phyloP scores from a whole-genome alignment of 2,888 invertebrate species.

The Morpho achilles region DNA sequence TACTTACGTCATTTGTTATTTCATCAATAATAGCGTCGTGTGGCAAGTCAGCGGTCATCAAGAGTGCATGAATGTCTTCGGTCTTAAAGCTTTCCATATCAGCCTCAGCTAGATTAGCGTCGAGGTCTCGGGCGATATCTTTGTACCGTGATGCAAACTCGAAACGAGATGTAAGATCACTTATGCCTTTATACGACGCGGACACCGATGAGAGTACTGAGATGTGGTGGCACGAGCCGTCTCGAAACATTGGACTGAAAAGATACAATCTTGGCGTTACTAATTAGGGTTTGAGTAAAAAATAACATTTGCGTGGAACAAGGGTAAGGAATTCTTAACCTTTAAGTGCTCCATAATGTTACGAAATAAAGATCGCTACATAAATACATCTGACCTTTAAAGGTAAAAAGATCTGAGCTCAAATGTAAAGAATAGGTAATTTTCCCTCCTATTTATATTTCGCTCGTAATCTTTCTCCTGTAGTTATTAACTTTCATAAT shows the following conservation, averaged over 20 bases:
- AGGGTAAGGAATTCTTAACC: slow-evolving; percentile 5
- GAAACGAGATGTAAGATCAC: slow-evolving; percentile 75
- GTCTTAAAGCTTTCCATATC: slow-evolving; percentile 97
- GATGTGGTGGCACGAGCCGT: slow-evolving; percentile 88
- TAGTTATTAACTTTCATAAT: not conserved
- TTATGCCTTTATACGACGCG: slow-evolving; percentile 87
- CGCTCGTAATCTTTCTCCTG: not conserved
- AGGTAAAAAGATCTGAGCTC: not conserved
- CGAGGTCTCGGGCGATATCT: slow-evolving; percentile 91
- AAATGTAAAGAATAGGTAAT: not conserved
- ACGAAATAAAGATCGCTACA: slow-evolving; percentile 7
- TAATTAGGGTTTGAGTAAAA: slow-evolving; percentile 3
- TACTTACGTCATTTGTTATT: slow-evolving; percentile 73
- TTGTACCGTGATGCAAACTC: slow-evolving; percentile 85
- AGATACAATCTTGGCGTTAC: slow-evolving; percentile 5
- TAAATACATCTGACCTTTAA: slow-evolving; percentile 18
- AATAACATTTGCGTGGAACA: slow-evolving; percentile 5
- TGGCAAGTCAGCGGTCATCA: slow-evolving; percentile 85
- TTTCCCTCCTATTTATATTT: not conserved
- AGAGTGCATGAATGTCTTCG: slow-evolving; percentile 92
- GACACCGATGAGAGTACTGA: slow-evolving; percentile 90
- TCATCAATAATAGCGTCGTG: slow-evolving; percentile 79
- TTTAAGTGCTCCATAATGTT: slow-evolving; percentile 9
- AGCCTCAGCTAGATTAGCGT: slow-evolving; percentile 95
- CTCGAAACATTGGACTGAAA: slow-evolving; percentile 85